Evolutionary conservation across 2,113 vertebrate species (phyloP).

Genomic region (Grammomys surdaster): DNA sequence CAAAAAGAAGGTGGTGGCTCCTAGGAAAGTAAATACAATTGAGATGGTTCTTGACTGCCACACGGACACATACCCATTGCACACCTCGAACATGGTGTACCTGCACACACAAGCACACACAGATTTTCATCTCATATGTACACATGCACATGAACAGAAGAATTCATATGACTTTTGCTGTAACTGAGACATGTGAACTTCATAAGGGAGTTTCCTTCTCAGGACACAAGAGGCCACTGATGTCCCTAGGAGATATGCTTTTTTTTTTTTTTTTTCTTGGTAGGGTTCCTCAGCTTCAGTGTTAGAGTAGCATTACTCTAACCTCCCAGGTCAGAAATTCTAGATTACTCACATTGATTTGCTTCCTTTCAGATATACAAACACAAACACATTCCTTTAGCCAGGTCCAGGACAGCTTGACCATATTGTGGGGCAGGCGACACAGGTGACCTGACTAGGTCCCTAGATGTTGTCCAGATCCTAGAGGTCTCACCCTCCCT

Average conservation of each 20-base stretch:
- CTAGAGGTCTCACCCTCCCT: background rate
- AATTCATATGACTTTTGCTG: constrained; percentile 20
- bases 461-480: background rate
- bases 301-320: background rate
- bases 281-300: background rate
- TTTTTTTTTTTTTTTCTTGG: background rate
- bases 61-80: background rate
- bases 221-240: background rate
- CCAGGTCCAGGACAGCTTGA: background rate
- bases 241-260: background rate
- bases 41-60: background rate
- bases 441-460: background rate
- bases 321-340: background rate
- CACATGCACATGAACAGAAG: background rate
- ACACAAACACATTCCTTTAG: background rate
- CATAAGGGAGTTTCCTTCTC: constrained; percentile 9
- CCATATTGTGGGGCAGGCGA: background rate
- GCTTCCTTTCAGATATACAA: background rate
- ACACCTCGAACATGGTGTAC: background rate
- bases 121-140: background rate
- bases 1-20: background rate
- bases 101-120: background rate
- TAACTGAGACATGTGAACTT: background rate
- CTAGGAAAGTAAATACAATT: background rate
- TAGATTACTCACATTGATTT: background rate